A percentile compares a stretch with the other conserved stretches of the same genome.
phyloP scores from a whole-genome alignment of 2,888 invertebrate species.

The Drosophila lutescens region DNA sequence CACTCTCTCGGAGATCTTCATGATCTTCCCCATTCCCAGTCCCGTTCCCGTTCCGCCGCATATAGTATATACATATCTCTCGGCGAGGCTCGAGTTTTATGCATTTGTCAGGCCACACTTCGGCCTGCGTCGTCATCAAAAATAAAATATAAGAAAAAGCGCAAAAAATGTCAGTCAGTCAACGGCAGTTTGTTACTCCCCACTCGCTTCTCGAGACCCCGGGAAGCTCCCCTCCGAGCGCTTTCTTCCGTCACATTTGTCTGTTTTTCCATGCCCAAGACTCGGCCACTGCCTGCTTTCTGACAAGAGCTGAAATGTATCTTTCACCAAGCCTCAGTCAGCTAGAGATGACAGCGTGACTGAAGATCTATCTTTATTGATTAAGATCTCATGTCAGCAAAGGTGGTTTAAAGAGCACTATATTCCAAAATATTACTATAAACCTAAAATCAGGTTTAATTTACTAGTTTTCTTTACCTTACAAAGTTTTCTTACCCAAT shows the following conservation, averaged over 20 bases:
- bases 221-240: constrained; percentile 38
- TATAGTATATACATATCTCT: constrained; percentile 24
- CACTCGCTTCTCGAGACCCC: constrained; percentile 16
- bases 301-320: constrained; percentile 81
- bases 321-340: constrained; percentile 63
- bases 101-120: constrained; percentile 80
- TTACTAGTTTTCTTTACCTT: no score
- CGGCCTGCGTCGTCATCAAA: constrained; percentile 56
- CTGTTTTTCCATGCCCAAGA: constrained; percentile 66
- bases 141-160: constrained; percentile 36
- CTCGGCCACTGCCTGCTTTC: constrained; percentile 67
- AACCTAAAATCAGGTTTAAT: no score
- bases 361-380: neutral
- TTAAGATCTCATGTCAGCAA: neutral
- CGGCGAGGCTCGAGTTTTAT: constrained; percentile 61
- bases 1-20: constrained; percentile 49
- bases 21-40: constrained; percentile 27
- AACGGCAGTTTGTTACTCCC: constrained; percentile 52
- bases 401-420: no score
- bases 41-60: neutral
- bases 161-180: constrained; percentile 78
- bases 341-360: constrained; percentile 43
- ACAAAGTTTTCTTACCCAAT: no score
- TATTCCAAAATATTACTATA: no score
- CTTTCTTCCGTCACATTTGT: constrained; percentile 78